phyloP scores from a whole-genome alignment of 2,113 vertebrate species.

The Lepidothrix coronata region DNA sequence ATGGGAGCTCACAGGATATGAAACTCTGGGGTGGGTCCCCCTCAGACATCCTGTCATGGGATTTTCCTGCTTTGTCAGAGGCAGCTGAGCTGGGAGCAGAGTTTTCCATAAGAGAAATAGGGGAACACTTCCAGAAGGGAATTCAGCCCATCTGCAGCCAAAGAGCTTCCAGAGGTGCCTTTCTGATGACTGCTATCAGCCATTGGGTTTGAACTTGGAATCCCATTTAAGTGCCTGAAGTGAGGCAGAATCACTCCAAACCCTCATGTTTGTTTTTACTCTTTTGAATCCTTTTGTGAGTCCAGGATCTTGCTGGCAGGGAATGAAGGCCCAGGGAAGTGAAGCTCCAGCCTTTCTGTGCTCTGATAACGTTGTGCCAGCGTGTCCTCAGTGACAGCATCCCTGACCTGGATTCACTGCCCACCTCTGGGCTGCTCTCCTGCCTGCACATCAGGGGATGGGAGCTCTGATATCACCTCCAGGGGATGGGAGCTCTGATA shows the following conservation, averaged over 20 bases:
- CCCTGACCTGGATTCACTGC: background rate
- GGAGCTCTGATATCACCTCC: background rate
- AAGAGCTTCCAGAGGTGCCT: background rate
- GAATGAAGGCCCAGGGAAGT: background rate
- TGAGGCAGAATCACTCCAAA: background rate
- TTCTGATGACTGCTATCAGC: background rate
- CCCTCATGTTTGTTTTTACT: background rate
- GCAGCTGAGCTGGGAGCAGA: background rate
- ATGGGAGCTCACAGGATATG: accelerated
- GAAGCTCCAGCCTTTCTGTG: background rate
- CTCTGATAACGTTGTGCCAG: background rate
- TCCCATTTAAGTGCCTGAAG: background rate
- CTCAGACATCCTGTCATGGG: background rate
- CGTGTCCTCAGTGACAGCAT: background rate
- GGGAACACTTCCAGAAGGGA: background rate
- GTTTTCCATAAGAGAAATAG: background rate
- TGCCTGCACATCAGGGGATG: background rate
- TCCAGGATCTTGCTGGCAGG: background rate
- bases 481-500: background rate
- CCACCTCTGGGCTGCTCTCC: background rate
- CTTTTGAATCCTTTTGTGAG: background rate
- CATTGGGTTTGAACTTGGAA: background rate
- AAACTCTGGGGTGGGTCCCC: background rate
- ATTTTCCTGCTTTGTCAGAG: background rate
- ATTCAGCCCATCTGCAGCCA: background rate